phyloP scores from a whole-genome alignment of 2,113 vertebrate genomes.

The Barnardius zonarius region DNA sequence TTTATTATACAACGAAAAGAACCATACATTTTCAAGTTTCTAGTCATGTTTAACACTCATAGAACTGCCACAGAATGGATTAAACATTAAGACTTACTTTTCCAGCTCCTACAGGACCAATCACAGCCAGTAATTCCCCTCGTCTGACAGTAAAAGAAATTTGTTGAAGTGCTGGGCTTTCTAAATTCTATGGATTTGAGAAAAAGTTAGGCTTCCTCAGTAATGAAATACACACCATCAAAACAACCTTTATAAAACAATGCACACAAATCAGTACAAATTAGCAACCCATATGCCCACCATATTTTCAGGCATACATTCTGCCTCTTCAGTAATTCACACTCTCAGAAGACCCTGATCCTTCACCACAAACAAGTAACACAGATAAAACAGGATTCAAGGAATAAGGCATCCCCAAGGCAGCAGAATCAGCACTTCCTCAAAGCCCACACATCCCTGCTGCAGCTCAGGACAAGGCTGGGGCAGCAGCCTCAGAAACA shows the following conservation, averaged over 20 bases:
- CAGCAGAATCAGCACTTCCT: neutral
- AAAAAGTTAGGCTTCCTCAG: neutral
- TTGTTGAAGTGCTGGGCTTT: constrained; percentile 83
- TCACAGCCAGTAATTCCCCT: constrained; percentile 86
- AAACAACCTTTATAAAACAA: neutral
- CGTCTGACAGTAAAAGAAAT: constrained; percentile 83
- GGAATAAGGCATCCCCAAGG: neutral
- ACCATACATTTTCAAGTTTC: neutral
- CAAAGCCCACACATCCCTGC: rapidly evolving
- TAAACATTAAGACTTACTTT: constrained; percentile 79
- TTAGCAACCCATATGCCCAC: neutral
- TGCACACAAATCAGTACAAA: neutral
- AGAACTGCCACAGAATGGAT: neutral
- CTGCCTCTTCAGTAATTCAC: neutral
- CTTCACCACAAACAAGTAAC: neutral
- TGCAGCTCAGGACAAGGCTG: neutral
- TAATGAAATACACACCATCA: neutral
- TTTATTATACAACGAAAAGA: neutral
- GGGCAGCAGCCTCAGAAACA: neutral
- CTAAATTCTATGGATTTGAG: constrained; percentile 71
- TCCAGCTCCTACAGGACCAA: constrained; percentile 93
- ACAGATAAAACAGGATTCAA: neutral
- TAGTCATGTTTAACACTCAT: neutral
- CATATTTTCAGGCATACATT: neutral
- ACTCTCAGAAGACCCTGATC: neutral